Evolutionary conservation across 2,113 vertebrate genomes (phyloP), one percentile per base, ranked within the genome.

Genomic region (Meleagris gallopavo): DNA sequence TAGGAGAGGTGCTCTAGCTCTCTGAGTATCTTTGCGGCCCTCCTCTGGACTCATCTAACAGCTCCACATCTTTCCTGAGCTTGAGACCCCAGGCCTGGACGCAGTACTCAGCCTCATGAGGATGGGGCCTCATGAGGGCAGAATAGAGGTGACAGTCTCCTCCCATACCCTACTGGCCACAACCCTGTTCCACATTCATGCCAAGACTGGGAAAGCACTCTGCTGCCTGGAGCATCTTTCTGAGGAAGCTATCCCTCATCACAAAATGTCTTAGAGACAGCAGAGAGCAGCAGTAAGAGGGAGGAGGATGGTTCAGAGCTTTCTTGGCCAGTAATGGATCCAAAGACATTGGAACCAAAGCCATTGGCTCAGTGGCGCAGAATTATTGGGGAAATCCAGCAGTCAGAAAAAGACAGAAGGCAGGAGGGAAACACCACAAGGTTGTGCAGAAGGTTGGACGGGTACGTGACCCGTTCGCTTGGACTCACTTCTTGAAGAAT

Each of bases 241-340:
- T 6, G 18, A 86, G 25, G 32, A 81, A 13, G 11, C 0, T 1
- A 82, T 29, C 27, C n/a, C 11, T 57, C 9, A 1, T 27, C 40
- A 57, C 19, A 22, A 46, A 78, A 86, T 11, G 10, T 15, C 21
- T 74, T 9, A 43, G 36, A 48, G 58, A 58, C 10, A 78, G n/a
- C 40, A 69, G 22, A 21, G 43, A 17, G 61, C 19, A 43, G 30
- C 13, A 38, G 7, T 6, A 36, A 19, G 0, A 84, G 13, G 22
- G 61, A 74, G 32, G 10, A 87, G 25, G n/a, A 54, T 20, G 27
- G 16, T 64, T 6, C 58, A 86, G 55, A 83, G 34, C 29, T 24
- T 75, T 38, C 38, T 65, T 0, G 0, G 30, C 30, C 34, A 48
- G 30, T 11, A 16, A 48, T 0, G 2, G 30, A 57, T 36, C 29